Percentiles rank a stretch among this genome's conserved stretches.
phyloP scores from a whole-genome alignment of 2,797 vertebrate genomes.

The Eospalax fontanierii region DNA sequence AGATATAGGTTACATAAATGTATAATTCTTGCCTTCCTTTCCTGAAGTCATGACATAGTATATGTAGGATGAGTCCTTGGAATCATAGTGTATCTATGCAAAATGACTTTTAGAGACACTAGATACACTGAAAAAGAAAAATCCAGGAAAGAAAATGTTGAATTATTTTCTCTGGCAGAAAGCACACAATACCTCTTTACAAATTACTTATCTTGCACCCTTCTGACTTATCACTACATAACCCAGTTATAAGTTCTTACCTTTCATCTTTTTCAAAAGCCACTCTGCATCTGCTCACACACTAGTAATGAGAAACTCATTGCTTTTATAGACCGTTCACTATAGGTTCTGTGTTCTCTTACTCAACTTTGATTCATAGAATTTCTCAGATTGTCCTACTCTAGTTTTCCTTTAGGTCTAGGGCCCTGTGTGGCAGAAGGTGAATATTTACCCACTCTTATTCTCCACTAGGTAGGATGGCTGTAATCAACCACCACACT shows the following conservation, averaged over 20 bases:
- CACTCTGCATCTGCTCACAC: background rate
- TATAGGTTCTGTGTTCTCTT: background rate
- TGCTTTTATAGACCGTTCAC: background rate
- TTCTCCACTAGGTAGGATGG: background rate
- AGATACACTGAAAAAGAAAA: background rate
- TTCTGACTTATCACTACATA: background rate
- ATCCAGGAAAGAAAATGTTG: background rate
- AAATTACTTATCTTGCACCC: background rate
- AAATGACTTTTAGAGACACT: conserved; percentile 4
- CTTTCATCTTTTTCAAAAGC: background rate
- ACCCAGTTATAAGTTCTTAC: background rate
- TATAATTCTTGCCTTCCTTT: background rate
- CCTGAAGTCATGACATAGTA: background rate
- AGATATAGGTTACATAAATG: conserved; percentile 27
- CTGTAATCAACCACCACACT: background rate
- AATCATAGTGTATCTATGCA: background rate
- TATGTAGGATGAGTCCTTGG: background rate
- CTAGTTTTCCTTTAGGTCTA: background rate
- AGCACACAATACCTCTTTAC: background rate
- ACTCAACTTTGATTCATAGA: background rate
- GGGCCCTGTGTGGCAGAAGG: background rate
- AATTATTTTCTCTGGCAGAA: conserved; percentile 24
- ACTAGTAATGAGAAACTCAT: background rate
- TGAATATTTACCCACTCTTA: background rate
- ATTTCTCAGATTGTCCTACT: background rate